These are phyloP conservation scores for Ceratina calcarata DNA, from an alignment of 1,140 invertebrate species.

Conservation along the genomic window DNA sequence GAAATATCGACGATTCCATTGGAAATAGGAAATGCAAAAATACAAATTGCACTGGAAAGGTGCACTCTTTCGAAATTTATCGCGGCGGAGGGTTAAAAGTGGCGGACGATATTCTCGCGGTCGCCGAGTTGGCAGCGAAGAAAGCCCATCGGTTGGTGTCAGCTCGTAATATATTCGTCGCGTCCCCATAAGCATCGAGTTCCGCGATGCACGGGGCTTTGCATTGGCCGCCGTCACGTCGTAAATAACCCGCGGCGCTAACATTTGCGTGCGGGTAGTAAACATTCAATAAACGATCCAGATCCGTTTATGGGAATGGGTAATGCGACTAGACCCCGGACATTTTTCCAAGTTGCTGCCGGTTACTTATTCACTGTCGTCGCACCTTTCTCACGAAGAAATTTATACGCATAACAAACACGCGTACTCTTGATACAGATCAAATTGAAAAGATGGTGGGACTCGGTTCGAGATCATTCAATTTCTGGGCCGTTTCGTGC, in stretches of 20 bases:
- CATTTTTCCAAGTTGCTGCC: too few species aligned
- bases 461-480: neutral
- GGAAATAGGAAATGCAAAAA: neutral
- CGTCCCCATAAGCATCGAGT: conserved; percentile 22
- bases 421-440: too few species aligned
- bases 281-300: conserved; percentile 76
- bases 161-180: conserved; percentile 38
- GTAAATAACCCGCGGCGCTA: conserved; percentile 70
- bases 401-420: neutral
- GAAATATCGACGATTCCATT: neutral
- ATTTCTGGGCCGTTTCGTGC: conserved; percentile 66
- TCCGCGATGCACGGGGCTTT: conserved; percentile 45
- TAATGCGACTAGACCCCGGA: conserved; percentile 41
- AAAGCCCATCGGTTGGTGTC: conserved; percentile 33
- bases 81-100: conserved; percentile 5
- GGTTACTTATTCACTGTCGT: conserved; percentile 14
- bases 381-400: neutral
- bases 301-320: conserved; percentile 77
- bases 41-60: too few species aligned
- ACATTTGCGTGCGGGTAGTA: conserved; percentile 72
- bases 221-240: conserved; percentile 66
- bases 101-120: neutral
- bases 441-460: neutral
- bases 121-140: conserved; percentile 36
- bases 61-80: conserved; percentile 6